phyloP scores from a whole-genome alignment of 2,888 invertebrate species.

The Epiblema foenella region DNA sequence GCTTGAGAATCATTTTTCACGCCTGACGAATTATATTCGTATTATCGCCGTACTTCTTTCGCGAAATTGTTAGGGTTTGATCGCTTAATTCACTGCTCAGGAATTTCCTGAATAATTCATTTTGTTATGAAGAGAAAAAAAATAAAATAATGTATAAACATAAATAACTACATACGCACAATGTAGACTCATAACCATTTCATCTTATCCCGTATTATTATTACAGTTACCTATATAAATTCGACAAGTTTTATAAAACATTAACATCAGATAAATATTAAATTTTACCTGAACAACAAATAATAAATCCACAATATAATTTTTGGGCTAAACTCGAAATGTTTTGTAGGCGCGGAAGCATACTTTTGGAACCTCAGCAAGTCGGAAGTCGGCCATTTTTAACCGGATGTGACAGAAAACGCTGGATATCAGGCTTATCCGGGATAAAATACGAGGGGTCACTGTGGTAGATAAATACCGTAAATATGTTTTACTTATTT shows the following conservation, averaged over 20 bases:
- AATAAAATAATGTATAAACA: too few species aligned
- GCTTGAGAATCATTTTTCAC: slow-evolving; percentile 41
- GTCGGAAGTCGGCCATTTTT: slow-evolving; percentile 35
- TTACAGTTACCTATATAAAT: too few species aligned
- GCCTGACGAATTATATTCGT: slow-evolving; percentile 40
- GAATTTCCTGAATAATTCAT: slow-evolving; percentile 22
- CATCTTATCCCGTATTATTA: too few species aligned
- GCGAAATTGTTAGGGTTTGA: slow-evolving; percentile 22
- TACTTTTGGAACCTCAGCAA: slow-evolving; percentile 12
- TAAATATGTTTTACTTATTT: slow-evolving; percentile 24
- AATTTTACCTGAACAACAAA: neutral
- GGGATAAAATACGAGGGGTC: slow-evolving; percentile 26
- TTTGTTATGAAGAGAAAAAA: neutral
- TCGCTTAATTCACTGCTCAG: slow-evolving; percentile 25
- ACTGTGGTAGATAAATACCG: slow-evolving; percentile 7
- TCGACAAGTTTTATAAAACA: neutral
- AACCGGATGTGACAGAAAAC: slow-evolving; percentile 37
- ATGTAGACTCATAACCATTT: too few species aligned
- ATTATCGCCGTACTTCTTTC: slow-evolving; percentile 32
- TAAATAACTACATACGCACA: too few species aligned
- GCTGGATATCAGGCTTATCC: slow-evolving; percentile 40
- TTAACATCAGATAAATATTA: neutral
- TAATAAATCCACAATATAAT: neutral
- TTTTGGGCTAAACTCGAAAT: neutral
- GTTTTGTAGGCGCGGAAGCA: neutral